A percentile compares a stretch with the other conserved stretches of the same genome.
These are phyloP conservation scores for Trichogramma dendrolimi DNA, from an alignment of 2,888 invertebrate species.

Conservation along the genomic window DNA sequence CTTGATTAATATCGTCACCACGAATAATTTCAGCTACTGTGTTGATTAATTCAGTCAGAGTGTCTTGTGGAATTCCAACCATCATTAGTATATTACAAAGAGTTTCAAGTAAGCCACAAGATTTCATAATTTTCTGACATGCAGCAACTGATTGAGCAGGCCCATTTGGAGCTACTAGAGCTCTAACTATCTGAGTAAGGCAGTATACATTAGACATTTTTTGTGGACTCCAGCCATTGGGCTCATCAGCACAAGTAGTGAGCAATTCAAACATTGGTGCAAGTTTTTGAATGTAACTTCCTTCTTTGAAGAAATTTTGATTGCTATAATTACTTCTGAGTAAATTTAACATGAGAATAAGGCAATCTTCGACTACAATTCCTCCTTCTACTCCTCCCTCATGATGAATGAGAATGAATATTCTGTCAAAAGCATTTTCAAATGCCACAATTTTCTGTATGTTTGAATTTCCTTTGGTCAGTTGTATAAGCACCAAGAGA, in stretches of 20 bases:
- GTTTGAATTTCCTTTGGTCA: conserved; percentile 93
- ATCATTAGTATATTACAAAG: conserved; percentile 91
- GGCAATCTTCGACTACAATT: conserved; percentile 96
- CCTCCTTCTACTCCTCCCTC: conserved; percentile 94
- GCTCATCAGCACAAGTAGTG: conserved; percentile 59
- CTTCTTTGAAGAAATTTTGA: conserved; percentile 98
- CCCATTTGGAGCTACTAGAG: conserved; percentile 90
- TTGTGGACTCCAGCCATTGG: conserved; percentile 84
- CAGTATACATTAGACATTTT: conserved; percentile 93
- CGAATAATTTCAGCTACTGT: conserved; percentile 92
- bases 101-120: conserved; percentile 74
- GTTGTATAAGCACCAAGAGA: conserved; percentile 80
- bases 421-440: conserved; percentile 94
- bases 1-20: conserved; percentile 86
- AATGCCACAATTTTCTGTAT: conserved; percentile 99
- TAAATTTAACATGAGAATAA: conserved; percentile 87
- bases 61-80: conserved; percentile 92
- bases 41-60: conserved; percentile 92
- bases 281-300: conserved; percentile 87
- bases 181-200: conserved; percentile 83
- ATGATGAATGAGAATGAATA: conserved; percentile 86
- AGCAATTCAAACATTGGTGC: conserved; percentile 82
- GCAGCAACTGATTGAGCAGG: conserved; percentile 63
- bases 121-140: conserved; percentile 87
- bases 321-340: conserved; percentile 94